Evolutionary conservation across 1,140 invertebrate species (phyloP).

Genomic region (Brachionus manjavacas): DNA sequence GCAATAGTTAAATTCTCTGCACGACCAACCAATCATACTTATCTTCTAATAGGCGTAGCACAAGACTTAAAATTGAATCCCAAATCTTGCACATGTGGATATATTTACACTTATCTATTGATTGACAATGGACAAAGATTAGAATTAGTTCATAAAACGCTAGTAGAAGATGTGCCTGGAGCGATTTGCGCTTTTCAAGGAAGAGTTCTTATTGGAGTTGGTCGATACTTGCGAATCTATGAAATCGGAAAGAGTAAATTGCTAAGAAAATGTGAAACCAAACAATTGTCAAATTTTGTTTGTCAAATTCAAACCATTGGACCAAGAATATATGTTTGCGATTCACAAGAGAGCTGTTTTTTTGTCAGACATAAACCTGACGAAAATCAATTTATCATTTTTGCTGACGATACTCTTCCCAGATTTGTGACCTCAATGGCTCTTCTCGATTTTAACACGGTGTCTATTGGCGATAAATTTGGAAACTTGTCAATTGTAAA

Average conservation of each 20-base stretch:
- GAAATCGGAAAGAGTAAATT: constrained; percentile 95
- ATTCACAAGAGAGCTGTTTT: constrained; percentile 94
- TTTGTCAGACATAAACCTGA: constrained; percentile 88
- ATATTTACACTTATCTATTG: constrained; percentile 74
- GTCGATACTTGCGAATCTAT: constrained; percentile 82
- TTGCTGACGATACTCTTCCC: constrained; percentile 94
- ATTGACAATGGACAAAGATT: constrained; percentile 68
- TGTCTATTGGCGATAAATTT: constrained; percentile 94
- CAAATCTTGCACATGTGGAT: constrained; percentile 70
- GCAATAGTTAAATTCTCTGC: constrained; percentile 68
- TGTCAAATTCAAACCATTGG: constrained; percentile 87
- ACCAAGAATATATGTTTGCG: constrained; percentile 84
- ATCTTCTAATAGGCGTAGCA: constrained; percentile 78
- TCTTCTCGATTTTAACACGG: constrained; percentile 92
- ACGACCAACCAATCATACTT: constrained; percentile 67
- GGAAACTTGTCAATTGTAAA: constrained; percentile 85
- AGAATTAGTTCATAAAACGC: constrained; percentile 86
- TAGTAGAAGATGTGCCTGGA: constrained; percentile 76
- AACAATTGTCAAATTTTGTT: constrained; percentile 90
- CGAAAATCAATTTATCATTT: constrained; percentile 95
- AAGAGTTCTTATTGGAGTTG: constrained; percentile 81
- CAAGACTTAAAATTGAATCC: constrained; percentile 86
- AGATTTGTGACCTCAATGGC: constrained; percentile 86
- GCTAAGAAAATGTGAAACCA: constrained; percentile 95
- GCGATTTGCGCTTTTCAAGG: constrained; percentile 87